Conservation (phyloP, 2,888 invertebrate species). For the Schizaphis graminum region DNA sequence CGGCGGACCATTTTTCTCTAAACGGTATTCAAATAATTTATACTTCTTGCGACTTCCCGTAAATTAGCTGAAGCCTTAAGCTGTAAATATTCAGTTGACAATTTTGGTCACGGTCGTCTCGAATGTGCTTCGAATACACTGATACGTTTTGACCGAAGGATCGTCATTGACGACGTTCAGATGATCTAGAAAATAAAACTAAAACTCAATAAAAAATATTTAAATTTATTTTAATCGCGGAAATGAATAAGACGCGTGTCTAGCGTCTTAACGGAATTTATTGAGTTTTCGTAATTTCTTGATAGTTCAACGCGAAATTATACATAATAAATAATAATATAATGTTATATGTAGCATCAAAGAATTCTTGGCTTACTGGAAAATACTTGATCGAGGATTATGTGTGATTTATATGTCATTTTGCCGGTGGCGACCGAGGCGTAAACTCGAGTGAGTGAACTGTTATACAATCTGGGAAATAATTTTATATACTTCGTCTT, state of each 20-base stretch:
- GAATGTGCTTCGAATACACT: neutral
- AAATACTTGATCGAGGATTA: neutral
- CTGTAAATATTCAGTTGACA: neutral
- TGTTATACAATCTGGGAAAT: conserved; percentile 16
- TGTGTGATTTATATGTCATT: neutral
- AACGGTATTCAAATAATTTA: neutral
- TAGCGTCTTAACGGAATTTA: neutral
- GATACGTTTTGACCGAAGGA: neutral
- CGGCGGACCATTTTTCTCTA: neutral
- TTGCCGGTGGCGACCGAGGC: neutral
- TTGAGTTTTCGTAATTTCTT: neutral
- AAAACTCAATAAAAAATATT: neutral
- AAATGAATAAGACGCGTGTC: neutral
- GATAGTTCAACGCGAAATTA: neutral
- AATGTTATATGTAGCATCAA: neutral
- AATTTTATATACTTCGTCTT: conserved; percentile 11
- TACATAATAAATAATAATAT: neutral
- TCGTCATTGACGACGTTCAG: neutral
- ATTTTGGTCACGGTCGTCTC: neutral
- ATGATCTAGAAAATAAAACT: neutral
- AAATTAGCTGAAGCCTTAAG: neutral
- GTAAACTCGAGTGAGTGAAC: neutral
- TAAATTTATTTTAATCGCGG: neutral
- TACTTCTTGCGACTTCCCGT: neutral
- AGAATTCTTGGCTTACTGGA: neutral